These are phyloP conservation scores for Meloidogyne floridensis DNA, from an alignment of 1,140 invertebrate genomes.

Conservation along the genomic window DNA sequence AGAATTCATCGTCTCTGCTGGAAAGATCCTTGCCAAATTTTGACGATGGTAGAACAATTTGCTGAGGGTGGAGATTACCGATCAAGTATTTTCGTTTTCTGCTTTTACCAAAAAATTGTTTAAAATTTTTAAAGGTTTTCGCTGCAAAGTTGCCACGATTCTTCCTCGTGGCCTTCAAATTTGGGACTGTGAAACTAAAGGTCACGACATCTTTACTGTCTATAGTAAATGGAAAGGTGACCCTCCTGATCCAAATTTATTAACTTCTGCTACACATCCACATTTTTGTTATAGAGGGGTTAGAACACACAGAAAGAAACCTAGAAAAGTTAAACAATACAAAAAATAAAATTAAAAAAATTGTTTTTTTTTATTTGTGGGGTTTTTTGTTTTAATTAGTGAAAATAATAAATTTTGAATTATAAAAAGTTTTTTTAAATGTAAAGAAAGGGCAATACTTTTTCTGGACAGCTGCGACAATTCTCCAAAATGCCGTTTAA, in stretches of 20 bases:
- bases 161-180: constrained; percentile 57
- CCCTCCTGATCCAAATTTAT: constrained; percentile 29
- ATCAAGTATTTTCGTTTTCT: constrained; percentile 26
- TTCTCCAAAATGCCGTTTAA: too few species aligned
- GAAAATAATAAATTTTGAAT: too few species aligned
- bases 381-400: background rate
- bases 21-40: constrained; percentile 50
- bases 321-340: background rate
- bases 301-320: constrained; percentile 22
- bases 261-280: constrained; percentile 39
- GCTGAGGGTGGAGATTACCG: constrained; percentile 60
- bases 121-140: constrained; percentile 34
- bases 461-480: too few species aligned
- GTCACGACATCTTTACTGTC: constrained; percentile 62
- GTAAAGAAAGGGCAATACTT: too few species aligned
- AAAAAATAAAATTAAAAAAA: background rate
- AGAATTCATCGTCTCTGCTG: constrained; percentile 52
- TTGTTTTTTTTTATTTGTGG: background rate
- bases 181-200: constrained; percentile 61
- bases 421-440: too few species aligned
- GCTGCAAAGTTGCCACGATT: constrained; percentile 54
- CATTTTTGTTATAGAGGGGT: constrained; percentile 19
- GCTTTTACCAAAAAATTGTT: background rate
- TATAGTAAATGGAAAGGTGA: constrained; percentile 61
- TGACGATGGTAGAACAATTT: constrained; percentile 61